Percentiles rank a stretch among this genome's conserved stretches.
These are phyloP conservation scores for Plemyria rubiginata DNA, from an alignment of 2,888 invertebrate species.

Conservation along the genomic window DNA sequence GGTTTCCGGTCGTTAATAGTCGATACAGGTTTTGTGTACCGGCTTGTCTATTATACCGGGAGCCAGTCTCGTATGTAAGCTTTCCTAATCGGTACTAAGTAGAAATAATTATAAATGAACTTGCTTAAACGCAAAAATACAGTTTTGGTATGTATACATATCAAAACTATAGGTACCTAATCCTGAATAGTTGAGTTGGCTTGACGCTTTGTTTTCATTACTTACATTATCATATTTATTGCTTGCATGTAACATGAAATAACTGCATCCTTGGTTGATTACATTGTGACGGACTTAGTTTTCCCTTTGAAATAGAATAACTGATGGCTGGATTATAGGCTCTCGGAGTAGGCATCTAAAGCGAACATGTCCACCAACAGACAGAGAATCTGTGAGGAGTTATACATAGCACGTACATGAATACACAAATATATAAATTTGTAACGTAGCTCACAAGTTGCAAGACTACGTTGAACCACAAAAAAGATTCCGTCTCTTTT, in stretches of 20 bases:
- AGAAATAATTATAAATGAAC: too few species aligned
- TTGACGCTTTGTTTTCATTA: slow-evolving; percentile 1
- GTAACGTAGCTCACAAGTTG: too few species aligned
- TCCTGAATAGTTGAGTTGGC: not conserved
- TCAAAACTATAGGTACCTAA: not conserved
- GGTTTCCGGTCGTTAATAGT: too few species aligned
- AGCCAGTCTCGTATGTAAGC: too few species aligned
- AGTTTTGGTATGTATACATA: not conserved
- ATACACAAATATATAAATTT: too few species aligned
- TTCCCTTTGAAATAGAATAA: not conserved
- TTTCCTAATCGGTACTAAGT: too few species aligned
- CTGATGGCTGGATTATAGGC: not conserved
- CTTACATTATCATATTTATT: not conserved
- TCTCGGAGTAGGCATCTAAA: not conserved
- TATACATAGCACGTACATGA: too few species aligned
- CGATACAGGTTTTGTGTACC: too few species aligned
- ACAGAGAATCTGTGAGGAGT: not conserved
- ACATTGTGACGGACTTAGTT: not conserved
- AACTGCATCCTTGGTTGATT: not conserved
- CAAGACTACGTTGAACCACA: too few species aligned
- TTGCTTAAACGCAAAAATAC: not conserved
- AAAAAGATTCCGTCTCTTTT: too few species aligned
- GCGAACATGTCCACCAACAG: not conserved
- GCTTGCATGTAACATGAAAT: too few species aligned
- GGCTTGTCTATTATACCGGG: too few species aligned